These are phyloP conservation scores for Taxidea taxus DNA, from an alignment of 2,113 vertebrate genomes.

Conservation along the genomic window DNA sequence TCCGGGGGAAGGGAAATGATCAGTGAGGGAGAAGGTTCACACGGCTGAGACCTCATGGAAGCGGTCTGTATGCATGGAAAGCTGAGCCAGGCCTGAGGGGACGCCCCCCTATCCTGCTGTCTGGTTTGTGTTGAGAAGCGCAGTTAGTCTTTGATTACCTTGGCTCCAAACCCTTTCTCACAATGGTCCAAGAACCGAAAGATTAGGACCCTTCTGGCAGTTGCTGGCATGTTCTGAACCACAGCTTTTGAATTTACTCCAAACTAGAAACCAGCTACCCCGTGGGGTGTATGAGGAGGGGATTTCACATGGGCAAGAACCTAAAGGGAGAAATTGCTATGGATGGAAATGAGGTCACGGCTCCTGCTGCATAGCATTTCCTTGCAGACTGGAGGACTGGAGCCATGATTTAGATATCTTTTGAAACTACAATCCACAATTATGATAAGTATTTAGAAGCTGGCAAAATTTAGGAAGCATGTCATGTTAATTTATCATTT, in stretches of 20 bases:
- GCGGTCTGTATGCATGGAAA: neutral
- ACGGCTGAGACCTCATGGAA: neutral
- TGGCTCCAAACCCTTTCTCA: slow-evolving; percentile 26
- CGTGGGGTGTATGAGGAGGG: neutral
- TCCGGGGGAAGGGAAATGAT: neutral
- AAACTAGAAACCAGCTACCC: slow-evolving; percentile 5
- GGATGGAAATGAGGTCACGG: slow-evolving; percentile 14
- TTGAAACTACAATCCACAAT: neutral
- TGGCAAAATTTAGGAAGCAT: neutral
- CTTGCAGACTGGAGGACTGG: neutral
- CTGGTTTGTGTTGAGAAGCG: neutral
- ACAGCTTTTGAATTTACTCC: neutral
- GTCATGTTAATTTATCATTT: neutral
- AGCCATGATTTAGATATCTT: neutral
- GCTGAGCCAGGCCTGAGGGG: neutral
- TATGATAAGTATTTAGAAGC: neutral
- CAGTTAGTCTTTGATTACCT: slow-evolving; percentile 41
- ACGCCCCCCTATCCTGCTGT: neutral
- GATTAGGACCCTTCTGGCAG: slow-evolving; percentile 38
- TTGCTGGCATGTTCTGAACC: neutral
- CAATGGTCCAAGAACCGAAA: neutral
- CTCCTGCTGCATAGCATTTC: neutral
- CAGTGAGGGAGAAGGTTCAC: neutral
- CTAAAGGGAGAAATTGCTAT: neutral
- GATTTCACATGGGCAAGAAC: neutral